Evolutionary conservation across 23 tunicate genomes (phyloP), one percentile per base, ranked within the genome.

Genomic region (Botrylloides violaceus): DNA sequence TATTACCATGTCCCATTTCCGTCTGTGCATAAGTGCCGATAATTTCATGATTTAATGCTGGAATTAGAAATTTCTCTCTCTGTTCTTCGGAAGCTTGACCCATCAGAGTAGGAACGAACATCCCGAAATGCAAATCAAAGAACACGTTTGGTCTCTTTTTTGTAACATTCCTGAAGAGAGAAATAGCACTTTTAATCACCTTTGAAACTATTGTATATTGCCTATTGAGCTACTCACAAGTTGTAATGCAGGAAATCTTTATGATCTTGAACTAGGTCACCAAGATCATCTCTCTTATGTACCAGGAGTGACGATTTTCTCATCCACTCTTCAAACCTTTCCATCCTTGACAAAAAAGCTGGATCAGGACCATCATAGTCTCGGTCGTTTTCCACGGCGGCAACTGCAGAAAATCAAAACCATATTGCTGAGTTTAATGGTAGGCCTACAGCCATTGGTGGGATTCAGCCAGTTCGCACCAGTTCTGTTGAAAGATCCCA

Each of bases 21-120:
- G 97, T 90, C 59, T 90, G 97, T 21, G 97, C 97, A 79, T 90
- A 90, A 1, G 97, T 90, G 29, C 97, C 97, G 20, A 90, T 59
- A 22, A 90, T 83, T 75, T 90, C 97, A 75, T 83, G 90, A 70
- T 83, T 73, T 21, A 90, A 23, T n/a, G 97, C 84, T 23, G 97
- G 97, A 34, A 78, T 47, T 50, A 90, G 50, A 82, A 82, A 90
- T 34, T 83, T 90, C 49, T 55, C 82, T 55, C 79, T 59, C 61
- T 90, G 97, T 48, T 90, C 90, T 2, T 76, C 76, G 1, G 97
- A 82, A 55, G 75, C 97, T 75, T 90, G 97, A 23, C 79, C 79
- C 65, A 83, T 29, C 82, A 90, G 3, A 12, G 97, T 90, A 0
- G 97, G 90, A 29, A 75, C 89, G 63, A 90, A 90, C 97, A 90